These are phyloP conservation scores for Drosophila maculinotata DNA, from an alignment of 2,888 invertebrate species.

Conservation along the genomic window DNA sequence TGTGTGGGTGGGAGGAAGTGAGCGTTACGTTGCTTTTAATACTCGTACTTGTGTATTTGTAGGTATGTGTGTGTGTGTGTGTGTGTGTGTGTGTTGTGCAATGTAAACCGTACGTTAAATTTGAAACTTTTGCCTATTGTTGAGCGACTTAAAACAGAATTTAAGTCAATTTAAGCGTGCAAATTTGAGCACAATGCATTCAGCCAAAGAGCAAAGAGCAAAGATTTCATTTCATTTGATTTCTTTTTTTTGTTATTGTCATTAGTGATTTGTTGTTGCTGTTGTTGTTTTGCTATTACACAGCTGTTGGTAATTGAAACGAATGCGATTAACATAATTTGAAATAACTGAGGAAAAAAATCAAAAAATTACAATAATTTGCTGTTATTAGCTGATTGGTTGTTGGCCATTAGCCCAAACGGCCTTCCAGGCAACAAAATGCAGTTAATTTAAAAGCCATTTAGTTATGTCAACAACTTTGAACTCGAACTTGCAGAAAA, in stretches of 20 bases:
- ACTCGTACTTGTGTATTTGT: slow-evolving; percentile 8
- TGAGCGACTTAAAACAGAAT: slow-evolving; percentile 60
- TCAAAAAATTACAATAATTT: slow-evolving; percentile 77
- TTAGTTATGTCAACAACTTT: slow-evolving; percentile 49
- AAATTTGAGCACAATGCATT: slow-evolving; percentile 48
- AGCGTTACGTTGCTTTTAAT: slow-evolving; percentile 35
- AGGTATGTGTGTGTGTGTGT: background rate
- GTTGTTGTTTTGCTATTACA: slow-evolving; percentile 20
- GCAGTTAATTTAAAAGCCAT: slow-evolving; percentile 46
- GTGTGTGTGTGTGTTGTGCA: slow-evolving; percentile 27
- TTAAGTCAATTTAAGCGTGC: slow-evolving; percentile 67
- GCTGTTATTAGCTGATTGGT: slow-evolving; percentile 69
- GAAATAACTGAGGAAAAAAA: slow-evolving; percentile 31
- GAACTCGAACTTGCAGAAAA: slow-evolving; percentile 32
- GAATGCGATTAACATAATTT: slow-evolving; percentile 82
- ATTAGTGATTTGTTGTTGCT: slow-evolving; percentile 36
- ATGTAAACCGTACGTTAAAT: slow-evolving; percentile 38
- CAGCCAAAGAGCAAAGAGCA: background rate
- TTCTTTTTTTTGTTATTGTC: slow-evolving; percentile 27
- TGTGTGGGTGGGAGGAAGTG: slow-evolving; percentile 48
- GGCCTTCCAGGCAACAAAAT: slow-evolving; percentile 32
- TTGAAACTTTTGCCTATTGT: slow-evolving; percentile 62
- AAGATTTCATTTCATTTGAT: slow-evolving; percentile 43
- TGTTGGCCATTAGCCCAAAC: slow-evolving; percentile 60
- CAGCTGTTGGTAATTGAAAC: slow-evolving; percentile 77